Conservation (phyloP, 2,888 invertebrate species). For the Rutpela maculata region DNA sequence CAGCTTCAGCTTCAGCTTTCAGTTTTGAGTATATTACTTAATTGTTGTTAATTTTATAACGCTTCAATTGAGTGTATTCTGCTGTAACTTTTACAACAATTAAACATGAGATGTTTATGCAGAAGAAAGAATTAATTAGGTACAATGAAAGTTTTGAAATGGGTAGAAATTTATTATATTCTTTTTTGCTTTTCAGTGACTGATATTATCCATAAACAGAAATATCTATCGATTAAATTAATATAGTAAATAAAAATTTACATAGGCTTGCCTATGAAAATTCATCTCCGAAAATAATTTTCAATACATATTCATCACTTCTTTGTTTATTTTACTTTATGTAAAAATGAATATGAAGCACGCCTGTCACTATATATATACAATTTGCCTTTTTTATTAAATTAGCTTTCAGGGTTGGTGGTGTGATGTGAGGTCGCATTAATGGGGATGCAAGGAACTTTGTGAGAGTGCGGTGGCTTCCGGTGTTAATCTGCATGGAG, state of each 20-base stretch:
- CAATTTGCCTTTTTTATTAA: conserved; percentile 63
- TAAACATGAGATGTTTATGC: no score
- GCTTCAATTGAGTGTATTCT: no score
- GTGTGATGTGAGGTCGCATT: conserved; percentile 53
- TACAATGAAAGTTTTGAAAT: no score
- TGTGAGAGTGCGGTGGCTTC: conserved; percentile 63
- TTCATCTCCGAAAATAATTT: conserved; percentile 46
- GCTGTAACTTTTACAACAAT: no score
- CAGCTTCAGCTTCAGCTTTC: no score
- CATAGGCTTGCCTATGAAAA: neutral
- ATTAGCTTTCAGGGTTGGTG: conserved; percentile 56
- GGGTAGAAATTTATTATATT: no score
- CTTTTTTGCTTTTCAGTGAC: no score
- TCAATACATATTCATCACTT: conserved; percentile 57
- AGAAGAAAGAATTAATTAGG: no score
- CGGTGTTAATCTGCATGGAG: conserved; percentile 70
- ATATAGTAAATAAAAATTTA: conserved; percentile 3
- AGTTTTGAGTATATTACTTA: no score
- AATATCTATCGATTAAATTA: neutral
- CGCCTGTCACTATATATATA: conserved; percentile 46
- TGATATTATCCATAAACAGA: neutral
- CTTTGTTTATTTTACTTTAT: conserved; percentile 49
- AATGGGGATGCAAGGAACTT: conserved; percentile 60
- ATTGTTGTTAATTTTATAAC: no score
- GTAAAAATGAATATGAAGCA: conserved; percentile 41